Conservation (phyloP, 35 echinoderm and acorn worm species). For the Eucidaris tribuloides region DNA sequence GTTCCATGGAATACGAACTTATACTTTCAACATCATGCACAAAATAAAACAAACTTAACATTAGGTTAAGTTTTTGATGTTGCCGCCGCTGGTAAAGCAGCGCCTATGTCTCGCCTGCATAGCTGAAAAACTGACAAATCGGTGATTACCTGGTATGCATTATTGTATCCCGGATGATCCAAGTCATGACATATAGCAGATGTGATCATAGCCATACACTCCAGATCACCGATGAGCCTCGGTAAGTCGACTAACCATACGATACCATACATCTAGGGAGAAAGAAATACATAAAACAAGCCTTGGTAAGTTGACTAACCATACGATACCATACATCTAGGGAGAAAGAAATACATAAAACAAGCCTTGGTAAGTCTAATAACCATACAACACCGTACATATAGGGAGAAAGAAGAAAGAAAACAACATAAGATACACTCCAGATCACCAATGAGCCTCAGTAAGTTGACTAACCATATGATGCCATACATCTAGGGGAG, state of each 20-base stretch:
- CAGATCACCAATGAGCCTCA: too few relatives aligned
- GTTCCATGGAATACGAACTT: too few relatives aligned
- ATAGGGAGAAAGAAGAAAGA: too few relatives aligned
- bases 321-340: slow-evolving; percentile 98
- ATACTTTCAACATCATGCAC: too few relatives aligned
- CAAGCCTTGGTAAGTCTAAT: slow-evolving; percentile 58
- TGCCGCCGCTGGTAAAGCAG: too few relatives aligned
- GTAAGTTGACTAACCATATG: slow-evolving; percentile 77
- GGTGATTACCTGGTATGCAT: slow-evolving; percentile 91
- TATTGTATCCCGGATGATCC: slow-evolving; percentile 97
- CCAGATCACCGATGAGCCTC: slow-evolving; percentile 61
- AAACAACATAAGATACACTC: too few relatives aligned
- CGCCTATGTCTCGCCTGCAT: background rate
- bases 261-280: slow-evolving; percentile 99
- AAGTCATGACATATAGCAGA: slow-evolving; percentile 97
- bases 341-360: too few relatives aligned
- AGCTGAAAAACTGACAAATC: background rate
- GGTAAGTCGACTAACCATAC: slow-evolving; percentile 79
- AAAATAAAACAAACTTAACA: too few relatives aligned
- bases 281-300: too few relatives aligned
- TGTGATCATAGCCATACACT: slow-evolving; percentile 73
- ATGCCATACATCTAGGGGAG: too few relatives aligned
- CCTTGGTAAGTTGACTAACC: slow-evolving; percentile 67
- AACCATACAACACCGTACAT: slow-evolving; percentile 98
- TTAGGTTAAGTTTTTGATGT: too few relatives aligned